Percentiles rank a stretch among this genome's conserved stretches.
These are phyloP conservation scores for Cataglyphis rosenhaueri DNA, from an alignment of 2,888 invertebrate species.

Conservation along the genomic window DNA sequence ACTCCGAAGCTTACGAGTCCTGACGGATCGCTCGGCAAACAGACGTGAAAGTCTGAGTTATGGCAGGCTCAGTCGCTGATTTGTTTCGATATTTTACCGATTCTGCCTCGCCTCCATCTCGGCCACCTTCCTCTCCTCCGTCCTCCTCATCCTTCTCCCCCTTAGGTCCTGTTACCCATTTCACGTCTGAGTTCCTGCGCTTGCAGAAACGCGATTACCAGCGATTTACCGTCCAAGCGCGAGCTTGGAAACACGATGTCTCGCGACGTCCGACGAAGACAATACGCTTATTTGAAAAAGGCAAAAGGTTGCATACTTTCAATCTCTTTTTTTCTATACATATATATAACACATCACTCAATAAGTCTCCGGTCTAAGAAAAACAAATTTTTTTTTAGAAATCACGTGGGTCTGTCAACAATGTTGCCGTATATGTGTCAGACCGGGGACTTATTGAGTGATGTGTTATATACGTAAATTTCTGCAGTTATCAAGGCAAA, in stretches of 20 bases:
- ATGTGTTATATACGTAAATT: neutral
- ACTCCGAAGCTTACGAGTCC: conserved; percentile 83
- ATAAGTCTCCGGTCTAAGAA: too few species aligned
- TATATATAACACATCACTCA: too few species aligned
- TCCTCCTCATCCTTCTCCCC: conserved; percentile 19
- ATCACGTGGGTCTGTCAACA: too few species aligned
- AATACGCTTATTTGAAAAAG: conserved; percentile 33
- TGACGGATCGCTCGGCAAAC: conserved; percentile 84
- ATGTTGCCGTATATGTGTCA: too few species aligned
- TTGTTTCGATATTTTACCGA: conserved; percentile 84
- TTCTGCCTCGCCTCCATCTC: conserved; percentile 68
- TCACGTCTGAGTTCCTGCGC: conserved; percentile 45
- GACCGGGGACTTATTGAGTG: too few species aligned
- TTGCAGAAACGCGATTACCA: conserved; percentile 50
- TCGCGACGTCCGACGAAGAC: conserved; percentile 29
- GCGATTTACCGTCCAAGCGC: conserved; percentile 43
- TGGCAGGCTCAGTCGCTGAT: conserved; percentile 82
- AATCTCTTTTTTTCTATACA: neutral
- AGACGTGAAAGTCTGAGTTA: conserved; percentile 83
- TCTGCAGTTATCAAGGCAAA: conserved; percentile 4
- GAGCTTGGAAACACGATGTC: conserved; percentile 3
- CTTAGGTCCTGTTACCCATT: conserved; percentile 27
- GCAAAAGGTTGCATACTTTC: neutral
- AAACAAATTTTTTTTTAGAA: too few species aligned
- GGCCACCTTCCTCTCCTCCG: conserved; percentile 30